phyloP scores from a whole-genome alignment of 2,888 invertebrate genomes.

The Dinocampus coccinellae region DNA sequence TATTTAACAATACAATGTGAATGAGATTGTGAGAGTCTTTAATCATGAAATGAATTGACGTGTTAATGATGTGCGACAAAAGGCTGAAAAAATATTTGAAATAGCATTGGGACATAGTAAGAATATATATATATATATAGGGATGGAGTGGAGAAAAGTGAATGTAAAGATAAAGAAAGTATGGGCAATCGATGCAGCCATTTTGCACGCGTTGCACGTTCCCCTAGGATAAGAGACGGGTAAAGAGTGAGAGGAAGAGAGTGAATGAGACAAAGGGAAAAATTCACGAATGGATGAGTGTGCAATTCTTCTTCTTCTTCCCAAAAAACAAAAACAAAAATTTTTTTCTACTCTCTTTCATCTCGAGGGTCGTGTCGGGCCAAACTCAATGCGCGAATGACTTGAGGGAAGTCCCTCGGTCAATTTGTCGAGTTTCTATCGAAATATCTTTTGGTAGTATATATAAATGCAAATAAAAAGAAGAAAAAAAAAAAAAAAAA shows the following conservation, averaged over 20 bases:
- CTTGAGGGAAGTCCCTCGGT: constrained; percentile 41
- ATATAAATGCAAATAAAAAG: constrained; percentile 10
- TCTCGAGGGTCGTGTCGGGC: constrained; percentile 28
- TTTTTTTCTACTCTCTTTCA: constrained; percentile 27
- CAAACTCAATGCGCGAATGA: constrained; percentile 27
- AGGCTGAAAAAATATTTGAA: background rate
- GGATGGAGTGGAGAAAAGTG: background rate
- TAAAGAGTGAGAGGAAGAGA: constrained; percentile 24
- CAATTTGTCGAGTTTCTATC: constrained; percentile 42
- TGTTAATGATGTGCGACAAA: constrained; percentile 25
- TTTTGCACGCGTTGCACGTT: constrained; percentile 31
- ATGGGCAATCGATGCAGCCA: constrained; percentile 31
- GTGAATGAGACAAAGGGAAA: constrained; percentile 30
- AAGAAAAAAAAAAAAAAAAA: constrained; percentile 4
- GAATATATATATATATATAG: background rate
- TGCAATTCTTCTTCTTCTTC: constrained; percentile 31
- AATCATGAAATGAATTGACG: constrained; percentile 12
- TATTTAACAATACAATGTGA: background rate
- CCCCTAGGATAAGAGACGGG: no score
- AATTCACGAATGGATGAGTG: constrained; percentile 23
- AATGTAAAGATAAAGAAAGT: constrained; percentile 13
- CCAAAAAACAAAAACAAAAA: no score
- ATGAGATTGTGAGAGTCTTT: background rate
- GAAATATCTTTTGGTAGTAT: background rate
- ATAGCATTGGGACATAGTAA: background rate